A percentile compares a stretch with the other conserved stretches of the same genome.
Conservation (phyloP, 2,797 vertebrate genomes). For the Nyctibius grandis region DNA sequence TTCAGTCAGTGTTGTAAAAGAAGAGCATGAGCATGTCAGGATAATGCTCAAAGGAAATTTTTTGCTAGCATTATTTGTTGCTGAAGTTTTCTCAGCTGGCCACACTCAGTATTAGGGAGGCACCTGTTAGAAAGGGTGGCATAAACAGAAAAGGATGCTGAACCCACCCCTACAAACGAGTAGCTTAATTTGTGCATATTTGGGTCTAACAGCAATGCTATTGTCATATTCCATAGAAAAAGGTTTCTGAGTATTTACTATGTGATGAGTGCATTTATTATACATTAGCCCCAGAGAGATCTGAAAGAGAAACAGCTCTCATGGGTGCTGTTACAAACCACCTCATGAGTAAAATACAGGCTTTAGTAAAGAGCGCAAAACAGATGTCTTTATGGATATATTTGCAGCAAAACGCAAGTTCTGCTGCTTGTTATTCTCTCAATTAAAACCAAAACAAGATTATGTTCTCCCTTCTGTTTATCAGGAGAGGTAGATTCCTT, state of each 20-base stretch:
- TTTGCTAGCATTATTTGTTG: background rate
- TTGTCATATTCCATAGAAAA: background rate
- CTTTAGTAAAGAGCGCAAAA: background rate
- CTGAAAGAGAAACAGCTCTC: slow-evolving; percentile 27
- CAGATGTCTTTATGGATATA: background rate
- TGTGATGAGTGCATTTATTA: slow-evolving; percentile 3
- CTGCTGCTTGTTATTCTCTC: background rate
- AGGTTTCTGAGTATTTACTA: background rate
- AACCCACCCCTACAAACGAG: background rate
- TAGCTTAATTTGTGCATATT: background rate
- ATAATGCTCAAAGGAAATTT: background rate
- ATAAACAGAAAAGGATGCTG: background rate
- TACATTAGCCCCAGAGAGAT: slow-evolving; percentile 7
- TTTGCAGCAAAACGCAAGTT: background rate
- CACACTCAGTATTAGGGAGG: background rate
- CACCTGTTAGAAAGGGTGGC: background rate
- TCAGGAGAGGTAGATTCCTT: background rate
- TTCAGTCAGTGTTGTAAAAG: background rate
- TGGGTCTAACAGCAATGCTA: background rate
- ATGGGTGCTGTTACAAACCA: background rate
- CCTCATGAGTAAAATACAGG: slow-evolving; percentile 20
- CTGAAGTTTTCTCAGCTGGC: background rate
- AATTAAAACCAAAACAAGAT: background rate
- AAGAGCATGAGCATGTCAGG: background rate
- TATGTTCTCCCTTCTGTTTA: background rate